Percentiles rank a stretch among this genome's conserved stretches.
Conservation (phyloP, 2,113 vertebrate species). For the Gymnarchus niloticus region DNA sequence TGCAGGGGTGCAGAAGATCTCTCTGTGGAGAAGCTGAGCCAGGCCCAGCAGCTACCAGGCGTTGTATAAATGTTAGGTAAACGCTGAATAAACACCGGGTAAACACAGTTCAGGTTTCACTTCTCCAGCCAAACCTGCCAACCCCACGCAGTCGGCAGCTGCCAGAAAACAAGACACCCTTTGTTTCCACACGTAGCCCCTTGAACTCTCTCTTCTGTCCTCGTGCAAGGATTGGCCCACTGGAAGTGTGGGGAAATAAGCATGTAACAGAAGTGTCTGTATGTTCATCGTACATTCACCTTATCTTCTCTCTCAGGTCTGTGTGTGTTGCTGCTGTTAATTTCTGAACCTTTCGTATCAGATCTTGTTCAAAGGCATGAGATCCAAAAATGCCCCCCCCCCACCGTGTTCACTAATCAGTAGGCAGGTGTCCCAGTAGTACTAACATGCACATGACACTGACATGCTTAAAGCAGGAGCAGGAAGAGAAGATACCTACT, state of each 20-base stretch:
- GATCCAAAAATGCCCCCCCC: neutral
- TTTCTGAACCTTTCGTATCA: neutral
- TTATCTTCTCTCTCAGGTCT: neutral
- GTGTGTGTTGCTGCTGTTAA: neutral
- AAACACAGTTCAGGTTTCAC: constrained; percentile 47
- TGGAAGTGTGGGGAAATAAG: neutral
- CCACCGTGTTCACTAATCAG: neutral
- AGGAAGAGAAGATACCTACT: neutral
- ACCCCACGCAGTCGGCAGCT: constrained; percentile 27
- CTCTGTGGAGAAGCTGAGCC: constrained; percentile 21
- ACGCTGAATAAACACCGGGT: constrained; percentile 39
- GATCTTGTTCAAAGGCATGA: neutral
- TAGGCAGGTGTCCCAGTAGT: neutral
- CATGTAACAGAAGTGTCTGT: neutral
- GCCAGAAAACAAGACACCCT: constrained; percentile 37
- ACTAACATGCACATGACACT: neutral
- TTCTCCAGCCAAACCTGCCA: constrained; percentile 32
- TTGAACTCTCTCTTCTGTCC: neutral
- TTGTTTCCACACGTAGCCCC: constrained; percentile 38
- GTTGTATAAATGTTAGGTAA: constrained; percentile 40
- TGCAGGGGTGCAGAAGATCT: neutral
- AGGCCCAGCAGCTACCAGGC: constrained; percentile 27
- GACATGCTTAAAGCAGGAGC: neutral
- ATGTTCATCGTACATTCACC: too few relatives aligned
- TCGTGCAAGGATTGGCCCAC: neutral